These are phyloP conservation scores for Melanotaenia boesemani DNA, from an alignment of 2,797 vertebrate species.

Conservation along the genomic window DNA sequence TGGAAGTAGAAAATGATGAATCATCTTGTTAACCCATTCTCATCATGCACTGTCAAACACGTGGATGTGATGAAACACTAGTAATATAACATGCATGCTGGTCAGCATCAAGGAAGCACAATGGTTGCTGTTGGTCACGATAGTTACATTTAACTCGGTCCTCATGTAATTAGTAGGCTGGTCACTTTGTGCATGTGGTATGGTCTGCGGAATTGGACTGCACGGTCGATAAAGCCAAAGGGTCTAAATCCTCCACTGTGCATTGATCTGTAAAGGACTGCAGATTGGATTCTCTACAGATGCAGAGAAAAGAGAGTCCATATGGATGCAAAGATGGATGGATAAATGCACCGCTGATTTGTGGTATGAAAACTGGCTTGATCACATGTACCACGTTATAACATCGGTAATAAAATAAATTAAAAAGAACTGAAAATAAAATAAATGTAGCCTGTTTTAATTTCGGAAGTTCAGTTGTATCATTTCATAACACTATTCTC, in stretches of 20 bases:
- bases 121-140: background rate
- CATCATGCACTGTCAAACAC: background rate
- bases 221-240: constrained; percentile 1
- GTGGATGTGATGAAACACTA: background rate
- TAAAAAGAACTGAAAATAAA: background rate
- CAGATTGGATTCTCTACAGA: constrained; percentile 12
- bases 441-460: background rate
- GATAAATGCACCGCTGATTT: constrained; percentile 27
- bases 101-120: background rate
- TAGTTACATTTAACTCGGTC: background rate
- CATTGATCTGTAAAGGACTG: constrained; percentile 31
- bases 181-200: background rate
- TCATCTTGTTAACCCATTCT: background rate
- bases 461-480: background rate
- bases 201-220: background rate
- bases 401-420: background rate
- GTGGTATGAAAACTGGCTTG: constrained; percentile 22
- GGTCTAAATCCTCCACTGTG: constrained; percentile 12
- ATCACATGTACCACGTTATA: background rate
- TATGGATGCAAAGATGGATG: constrained; percentile 29
- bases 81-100: background rate
- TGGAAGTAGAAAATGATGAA: background rate
- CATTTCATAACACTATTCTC: background rate
- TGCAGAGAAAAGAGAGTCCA: background rate
- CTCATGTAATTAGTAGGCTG: background rate